Base-by-base conservation (phyloP, 1,140 invertebrate genomes). In the Danaus plexippus region DNA sequence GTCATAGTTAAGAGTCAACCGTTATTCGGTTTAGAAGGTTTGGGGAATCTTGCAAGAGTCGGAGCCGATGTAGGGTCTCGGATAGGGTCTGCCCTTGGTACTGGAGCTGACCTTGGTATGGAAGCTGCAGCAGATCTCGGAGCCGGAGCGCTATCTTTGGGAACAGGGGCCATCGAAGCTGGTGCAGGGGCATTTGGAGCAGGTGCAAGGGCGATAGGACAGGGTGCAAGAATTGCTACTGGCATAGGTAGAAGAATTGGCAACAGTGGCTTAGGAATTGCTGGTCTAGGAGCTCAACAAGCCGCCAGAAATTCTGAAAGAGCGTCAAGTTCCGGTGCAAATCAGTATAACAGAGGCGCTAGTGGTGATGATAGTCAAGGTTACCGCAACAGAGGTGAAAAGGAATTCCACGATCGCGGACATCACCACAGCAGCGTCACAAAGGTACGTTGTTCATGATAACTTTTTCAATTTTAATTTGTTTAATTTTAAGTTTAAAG, bases 341-440 rank as follows among this genome's bases (percentile, higher is more conserved):
- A 61, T 12, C 45, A 32, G 11, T 15, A 43, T 13, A 56, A 56
- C 40, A 15, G 40, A 18, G 54, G 47, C 11, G 47, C 47, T 1
- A 54, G 48, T 10, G 58, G 52, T n/a, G 3, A n/a, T 8, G 32
- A 48, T 7, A 53, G 12, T 5, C 40, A 45, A 9, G 47, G 8
- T 7, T 51, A 44, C 43, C 47, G 51, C 9, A 43, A 54, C 48
- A 11, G 11, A 12, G 58, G 58, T 11, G 43, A 1, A 50, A 11
- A 48, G 5, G 52, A 53, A 9, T 55, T 51, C 48, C 58, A 60
- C 40, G 51, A 60, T n/a, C 15, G 32, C 11, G 58, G 58, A 51
- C 43, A 55, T 4, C 58, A 60, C 32, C 58, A 60, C 15, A 55
- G 43, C 40, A 60, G 22, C 22, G 22, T 32, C 1, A 32, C 2